Conservation (phyloP, 2,888 invertebrate genomes). For the Ormyrus labotus region DNA sequence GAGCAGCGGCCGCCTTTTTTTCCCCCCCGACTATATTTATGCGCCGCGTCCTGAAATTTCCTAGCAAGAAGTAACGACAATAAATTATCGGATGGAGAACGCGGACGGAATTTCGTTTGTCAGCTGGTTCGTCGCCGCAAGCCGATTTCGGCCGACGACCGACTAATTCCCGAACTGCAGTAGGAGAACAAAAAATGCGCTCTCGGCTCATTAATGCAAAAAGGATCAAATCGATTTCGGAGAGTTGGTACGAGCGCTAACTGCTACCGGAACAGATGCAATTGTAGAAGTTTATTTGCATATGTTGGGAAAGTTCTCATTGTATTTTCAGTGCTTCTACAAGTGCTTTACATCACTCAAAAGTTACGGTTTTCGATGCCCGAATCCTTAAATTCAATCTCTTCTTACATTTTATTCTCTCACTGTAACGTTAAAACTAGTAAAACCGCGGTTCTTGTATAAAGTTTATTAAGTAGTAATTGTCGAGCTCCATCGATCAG, state of each 20-base stretch:
- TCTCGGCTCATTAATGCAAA: conserved; percentile 7
- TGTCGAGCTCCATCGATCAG: no score
- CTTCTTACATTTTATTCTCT: no score
- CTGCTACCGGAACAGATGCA: background rate
- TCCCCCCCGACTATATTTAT: conserved; percentile 16
- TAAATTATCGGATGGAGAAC: conserved; percentile 38
- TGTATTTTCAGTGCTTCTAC: no score
- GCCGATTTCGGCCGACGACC: background rate
- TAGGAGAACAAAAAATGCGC: background rate
- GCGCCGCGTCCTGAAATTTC: conserved; percentile 28
- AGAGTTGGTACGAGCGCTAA: background rate
- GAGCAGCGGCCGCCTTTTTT: background rate
- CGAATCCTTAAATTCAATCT: no score
- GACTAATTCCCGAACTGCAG: background rate
- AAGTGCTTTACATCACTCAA: no score
- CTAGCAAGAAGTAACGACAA: conserved; percentile 28
- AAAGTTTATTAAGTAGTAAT: no score
- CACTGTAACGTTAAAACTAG: no score
- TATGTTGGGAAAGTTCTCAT: no score
- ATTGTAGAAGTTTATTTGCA: no score
- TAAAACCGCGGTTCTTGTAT: no score
- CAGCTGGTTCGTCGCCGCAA: conserved; percentile 10
- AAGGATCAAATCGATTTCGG: background rate
- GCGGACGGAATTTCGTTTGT: conserved; percentile 14
- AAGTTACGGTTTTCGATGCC: no score